phyloP scores from a whole-genome alignment of 2,888 invertebrate species.

The Tetranychus piercei region DNA sequence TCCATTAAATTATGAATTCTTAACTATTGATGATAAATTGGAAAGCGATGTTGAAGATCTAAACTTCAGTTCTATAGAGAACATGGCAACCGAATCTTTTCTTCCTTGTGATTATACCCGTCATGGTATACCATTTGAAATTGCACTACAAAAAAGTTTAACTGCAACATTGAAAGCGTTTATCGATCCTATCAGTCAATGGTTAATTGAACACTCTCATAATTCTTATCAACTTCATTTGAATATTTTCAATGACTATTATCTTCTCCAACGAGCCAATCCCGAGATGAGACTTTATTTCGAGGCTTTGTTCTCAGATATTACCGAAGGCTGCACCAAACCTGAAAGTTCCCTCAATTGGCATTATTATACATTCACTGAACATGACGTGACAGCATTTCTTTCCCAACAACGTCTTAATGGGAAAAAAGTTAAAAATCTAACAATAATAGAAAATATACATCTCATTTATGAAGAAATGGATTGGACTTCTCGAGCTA shows the following conservation, averaged over 20 bases:
- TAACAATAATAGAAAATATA: neutral
- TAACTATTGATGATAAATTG: neutral
- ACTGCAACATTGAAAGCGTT: neutral
- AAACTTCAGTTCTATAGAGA: neutral
- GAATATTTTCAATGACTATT: neutral
- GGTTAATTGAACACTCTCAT: neutral
- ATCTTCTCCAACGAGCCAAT: neutral
- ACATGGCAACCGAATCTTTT: neutral
- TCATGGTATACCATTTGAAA: neutral
- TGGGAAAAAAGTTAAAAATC: neutral
- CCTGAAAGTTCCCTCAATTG: neutral
- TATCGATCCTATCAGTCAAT: conserved; percentile 9
- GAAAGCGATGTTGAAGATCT: neutral
- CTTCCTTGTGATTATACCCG: neutral
- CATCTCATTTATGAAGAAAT: conserved; percentile 8
- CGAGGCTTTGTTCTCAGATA: neutral
- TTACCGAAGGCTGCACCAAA: neutral
- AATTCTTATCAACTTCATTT: neutral
- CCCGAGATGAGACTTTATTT: neutral
- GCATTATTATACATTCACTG: neutral
- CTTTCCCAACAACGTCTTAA: neutral
- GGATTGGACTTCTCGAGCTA: conserved; percentile 7
- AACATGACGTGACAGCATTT: neutral
- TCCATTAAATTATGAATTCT: neutral
- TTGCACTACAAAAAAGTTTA: neutral